phyloP scores from a whole-genome alignment of 2,797 vertebrate genomes.

The Enteromius anoplus region DNA sequence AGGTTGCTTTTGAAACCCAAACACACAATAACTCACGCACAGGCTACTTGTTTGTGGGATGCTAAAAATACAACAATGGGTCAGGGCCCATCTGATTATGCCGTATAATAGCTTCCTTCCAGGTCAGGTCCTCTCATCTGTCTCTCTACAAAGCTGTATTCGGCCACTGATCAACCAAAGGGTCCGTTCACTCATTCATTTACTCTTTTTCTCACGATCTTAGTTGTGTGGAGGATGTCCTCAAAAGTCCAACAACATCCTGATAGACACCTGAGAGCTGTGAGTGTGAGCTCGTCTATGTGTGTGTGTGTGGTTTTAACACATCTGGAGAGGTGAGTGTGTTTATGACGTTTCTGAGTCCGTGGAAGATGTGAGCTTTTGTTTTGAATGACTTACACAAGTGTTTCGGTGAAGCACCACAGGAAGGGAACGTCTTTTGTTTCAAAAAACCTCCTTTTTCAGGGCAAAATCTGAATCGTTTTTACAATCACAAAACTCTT shows the following conservation, averaged over 20 bases:
- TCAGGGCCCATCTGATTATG: conserved; percentile 52
- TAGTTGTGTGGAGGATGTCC: conserved; percentile 58
- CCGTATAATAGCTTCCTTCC: conserved; percentile 61
- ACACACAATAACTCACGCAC: conserved; percentile 51
- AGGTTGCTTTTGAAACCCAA: conserved; percentile 49
- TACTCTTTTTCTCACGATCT: conserved; percentile 42
- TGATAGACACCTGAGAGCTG: conserved; percentile 45
- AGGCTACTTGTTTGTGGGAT: conserved; percentile 47
- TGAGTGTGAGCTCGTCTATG: conserved; percentile 12
- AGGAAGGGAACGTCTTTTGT: background rate
- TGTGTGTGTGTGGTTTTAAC: conserved; percentile 15
- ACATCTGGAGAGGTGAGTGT: conserved; percentile 13
- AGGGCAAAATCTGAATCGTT: background rate
- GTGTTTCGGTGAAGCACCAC: background rate
- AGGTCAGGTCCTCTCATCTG: conserved; percentile 45
- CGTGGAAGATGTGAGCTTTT: background rate
- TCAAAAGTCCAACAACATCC: conserved; percentile 64
- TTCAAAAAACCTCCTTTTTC: background rate
- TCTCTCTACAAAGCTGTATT: conserved; percentile 16
- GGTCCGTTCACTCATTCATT: conserved; percentile 39
- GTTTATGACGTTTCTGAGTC: background rate
- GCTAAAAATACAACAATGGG: conserved; percentile 57
- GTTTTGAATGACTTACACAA: background rate
- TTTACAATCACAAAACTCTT: background rate
- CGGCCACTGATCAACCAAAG: conserved; percentile 14